These are phyloP conservation scores for Prionace glauca DNA, from an alignment of 2,797 vertebrate genomes.

Conservation along the genomic window DNA sequence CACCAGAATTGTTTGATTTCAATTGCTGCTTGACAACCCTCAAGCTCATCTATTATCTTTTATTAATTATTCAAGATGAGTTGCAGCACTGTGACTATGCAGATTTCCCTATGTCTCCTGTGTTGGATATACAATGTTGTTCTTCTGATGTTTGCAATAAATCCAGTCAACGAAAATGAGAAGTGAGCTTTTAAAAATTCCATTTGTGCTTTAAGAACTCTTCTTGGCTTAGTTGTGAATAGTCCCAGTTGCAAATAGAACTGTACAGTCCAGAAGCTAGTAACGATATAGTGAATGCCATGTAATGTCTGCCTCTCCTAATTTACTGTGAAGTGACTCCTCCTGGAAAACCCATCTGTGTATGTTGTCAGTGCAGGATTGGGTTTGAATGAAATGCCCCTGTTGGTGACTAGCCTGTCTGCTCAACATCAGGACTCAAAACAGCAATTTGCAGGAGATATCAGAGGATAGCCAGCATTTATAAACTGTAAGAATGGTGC, in stretches of 20 bases:
- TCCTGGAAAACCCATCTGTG: no score
- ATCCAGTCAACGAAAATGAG: background rate
- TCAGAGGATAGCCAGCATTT: background rate
- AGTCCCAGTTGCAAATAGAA: background rate
- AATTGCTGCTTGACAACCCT: background rate
- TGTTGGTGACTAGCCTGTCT: background rate
- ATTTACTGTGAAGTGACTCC: background rate
- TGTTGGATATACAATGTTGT: background rate
- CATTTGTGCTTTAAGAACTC: background rate
- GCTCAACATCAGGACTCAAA: background rate
- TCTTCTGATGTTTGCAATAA: background rate
- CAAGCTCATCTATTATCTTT: background rate
- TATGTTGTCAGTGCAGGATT: background rate
- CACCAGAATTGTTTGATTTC: background rate
- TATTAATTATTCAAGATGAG: slow-evolving; percentile 5
- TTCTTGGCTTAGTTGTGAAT: background rate
- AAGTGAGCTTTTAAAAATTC: background rate
- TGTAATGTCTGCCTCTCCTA: background rate
- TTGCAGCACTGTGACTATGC: background rate
- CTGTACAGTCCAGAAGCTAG: background rate
- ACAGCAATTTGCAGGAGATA: background rate
- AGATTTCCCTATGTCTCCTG: background rate
- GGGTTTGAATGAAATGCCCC: background rate
- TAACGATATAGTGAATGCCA: background rate
- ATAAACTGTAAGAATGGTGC: background rate